Evolutionary conservation across 2,888 invertebrate species (phyloP).

Genomic region (Thalpophila matura): DNA sequence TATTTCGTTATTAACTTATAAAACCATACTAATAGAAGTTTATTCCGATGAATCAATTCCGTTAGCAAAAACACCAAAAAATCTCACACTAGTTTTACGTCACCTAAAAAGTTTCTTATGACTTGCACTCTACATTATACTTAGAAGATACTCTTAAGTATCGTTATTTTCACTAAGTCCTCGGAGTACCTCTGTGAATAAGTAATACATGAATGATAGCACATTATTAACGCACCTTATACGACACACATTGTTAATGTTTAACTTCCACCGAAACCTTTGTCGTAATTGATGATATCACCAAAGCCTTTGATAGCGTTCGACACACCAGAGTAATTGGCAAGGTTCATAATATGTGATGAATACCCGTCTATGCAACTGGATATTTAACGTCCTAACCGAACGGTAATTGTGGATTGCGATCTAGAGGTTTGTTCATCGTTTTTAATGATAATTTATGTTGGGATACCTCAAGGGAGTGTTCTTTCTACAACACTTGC

Average conservation of each 20-base stretch:
- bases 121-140: constrained; percentile 32
- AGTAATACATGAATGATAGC: constrained; percentile 54
- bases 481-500: neutral
- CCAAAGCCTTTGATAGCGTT: constrained; percentile 38
- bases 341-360: constrained; percentile 32
- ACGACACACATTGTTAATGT: constrained; percentile 45
- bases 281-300: constrained; percentile 23
- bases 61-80: neutral
- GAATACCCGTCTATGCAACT: constrained; percentile 14
- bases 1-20: too few relatives aligned
- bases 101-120: constrained; percentile 5
- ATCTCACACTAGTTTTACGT: neutral
- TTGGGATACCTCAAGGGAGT: constrained; percentile 22
- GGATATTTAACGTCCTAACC: constrained; percentile 17
- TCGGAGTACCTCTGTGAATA: constrained; percentile 46
- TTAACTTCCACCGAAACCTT: constrained; percentile 37
- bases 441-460: constrained; percentile 3
- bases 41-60: too few relatives aligned
- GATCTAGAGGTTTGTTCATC: neutral
- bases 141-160: constrained; percentile 27
- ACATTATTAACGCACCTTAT: constrained; percentile 46
- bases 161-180: constrained; percentile 58
- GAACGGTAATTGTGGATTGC: neutral
- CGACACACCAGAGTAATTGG: constrained; percentile 34
- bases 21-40: too few relatives aligned